Conservation (phyloP, 2,113 vertebrate genomes). For the Corynorhinus townsendii region DNA sequence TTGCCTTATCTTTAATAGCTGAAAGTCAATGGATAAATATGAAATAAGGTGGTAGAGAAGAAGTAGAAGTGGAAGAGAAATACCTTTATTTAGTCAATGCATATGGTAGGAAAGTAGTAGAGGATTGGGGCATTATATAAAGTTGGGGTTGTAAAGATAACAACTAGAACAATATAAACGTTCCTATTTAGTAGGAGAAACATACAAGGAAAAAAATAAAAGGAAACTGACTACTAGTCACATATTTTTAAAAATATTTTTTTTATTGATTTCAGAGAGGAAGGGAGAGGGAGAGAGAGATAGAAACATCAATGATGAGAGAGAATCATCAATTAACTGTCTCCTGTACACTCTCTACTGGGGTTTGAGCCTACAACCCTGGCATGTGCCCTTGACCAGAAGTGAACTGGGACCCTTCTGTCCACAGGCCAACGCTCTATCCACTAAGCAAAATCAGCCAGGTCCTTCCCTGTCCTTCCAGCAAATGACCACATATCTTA, state of each 20-base stretch:
- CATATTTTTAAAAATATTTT: background rate
- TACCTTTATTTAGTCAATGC: background rate
- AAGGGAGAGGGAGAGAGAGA: no score
- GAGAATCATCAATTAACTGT: no score
- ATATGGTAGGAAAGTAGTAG: background rate
- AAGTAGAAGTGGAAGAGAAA: background rate
- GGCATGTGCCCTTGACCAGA: no score
- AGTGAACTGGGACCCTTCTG: no score
- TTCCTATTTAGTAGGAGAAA: background rate
- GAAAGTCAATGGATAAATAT: background rate
- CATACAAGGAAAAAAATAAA: background rate
- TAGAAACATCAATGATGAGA: no score
- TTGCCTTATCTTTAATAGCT: background rate
- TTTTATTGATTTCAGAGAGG: no score
- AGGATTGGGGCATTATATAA: background rate
- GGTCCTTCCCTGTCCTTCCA: no score
- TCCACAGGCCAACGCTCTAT: no score
- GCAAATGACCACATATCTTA: background rate
- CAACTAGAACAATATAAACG: background rate
- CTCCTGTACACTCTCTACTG: no score
- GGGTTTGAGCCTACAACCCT: no score
- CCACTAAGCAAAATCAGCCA: no score
- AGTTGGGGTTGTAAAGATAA: background rate
- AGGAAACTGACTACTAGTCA: background rate
- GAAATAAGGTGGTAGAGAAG: background rate